These are phyloP conservation scores for Agrypnus murinus DNA, from an alignment of 2,888 invertebrate genomes.

Conservation along the genomic window DNA sequence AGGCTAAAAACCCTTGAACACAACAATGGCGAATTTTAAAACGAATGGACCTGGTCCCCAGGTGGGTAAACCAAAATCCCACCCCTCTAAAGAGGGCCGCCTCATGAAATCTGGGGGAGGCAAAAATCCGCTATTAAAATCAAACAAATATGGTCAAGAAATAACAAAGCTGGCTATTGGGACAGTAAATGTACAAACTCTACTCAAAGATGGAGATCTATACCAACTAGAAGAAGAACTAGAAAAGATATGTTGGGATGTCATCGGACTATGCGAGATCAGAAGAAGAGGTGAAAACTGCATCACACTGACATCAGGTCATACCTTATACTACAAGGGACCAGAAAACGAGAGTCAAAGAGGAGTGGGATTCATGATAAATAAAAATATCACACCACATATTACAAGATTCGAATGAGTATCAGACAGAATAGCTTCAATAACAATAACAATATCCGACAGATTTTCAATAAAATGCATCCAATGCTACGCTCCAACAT, in stretches of 20 bases:
- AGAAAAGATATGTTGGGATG: too few relatives aligned
- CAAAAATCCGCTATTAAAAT: too few relatives aligned
- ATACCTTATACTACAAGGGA: not conserved
- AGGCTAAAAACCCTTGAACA: constrained; percentile 18
- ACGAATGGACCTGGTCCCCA: constrained; percentile 16
- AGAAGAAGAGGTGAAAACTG: too few relatives aligned
- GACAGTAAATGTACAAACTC: too few relatives aligned
- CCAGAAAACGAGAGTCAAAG: not conserved
- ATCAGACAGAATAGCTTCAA: not conserved
- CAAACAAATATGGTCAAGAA: too few relatives aligned
- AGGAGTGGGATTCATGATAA: not conserved
- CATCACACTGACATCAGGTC: not conserved
- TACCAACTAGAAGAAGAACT: too few relatives aligned
- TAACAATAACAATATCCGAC: not conserved
- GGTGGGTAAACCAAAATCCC: constrained; percentile 19
- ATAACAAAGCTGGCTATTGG: too few relatives aligned
- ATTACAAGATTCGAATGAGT: not conserved
- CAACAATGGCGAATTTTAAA: constrained; percentile 20
- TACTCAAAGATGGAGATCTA: too few relatives aligned
- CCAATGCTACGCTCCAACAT: not conserved
- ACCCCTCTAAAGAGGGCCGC: not conserved
- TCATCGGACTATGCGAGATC: too few relatives aligned
- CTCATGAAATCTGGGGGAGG: too few relatives aligned
- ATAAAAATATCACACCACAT: not conserved
- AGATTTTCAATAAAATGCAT: not conserved